These are phyloP conservation scores for Cricetomys ansorgei DNA, from an alignment of 2,113 vertebrate genomes.

Conservation along the genomic window DNA sequence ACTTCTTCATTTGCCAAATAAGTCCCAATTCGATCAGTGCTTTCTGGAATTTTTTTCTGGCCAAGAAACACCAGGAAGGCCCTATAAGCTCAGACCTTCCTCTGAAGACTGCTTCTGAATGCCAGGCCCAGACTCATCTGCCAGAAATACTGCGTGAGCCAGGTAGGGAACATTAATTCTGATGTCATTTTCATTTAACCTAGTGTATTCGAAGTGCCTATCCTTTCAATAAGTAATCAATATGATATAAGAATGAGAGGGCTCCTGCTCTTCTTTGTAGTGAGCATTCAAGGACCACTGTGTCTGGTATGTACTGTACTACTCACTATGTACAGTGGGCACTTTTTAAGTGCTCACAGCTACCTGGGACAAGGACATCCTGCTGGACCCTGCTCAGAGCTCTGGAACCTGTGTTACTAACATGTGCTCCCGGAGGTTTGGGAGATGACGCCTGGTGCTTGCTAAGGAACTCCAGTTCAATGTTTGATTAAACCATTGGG, in stretches of 20 bases:
- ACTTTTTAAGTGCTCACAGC: too few species aligned
- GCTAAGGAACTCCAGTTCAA: background rate
- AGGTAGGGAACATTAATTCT: background rate
- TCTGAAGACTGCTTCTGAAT: fast-evolving
- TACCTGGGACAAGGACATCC: fast-evolving
- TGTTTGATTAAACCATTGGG: background rate
- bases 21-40: background rate
- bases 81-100: fast-evolving
- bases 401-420: background rate
- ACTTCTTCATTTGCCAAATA: background rate
- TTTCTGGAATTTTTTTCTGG: background rate
- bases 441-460: fast-evolving
- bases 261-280: background rate
- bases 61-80: background rate
- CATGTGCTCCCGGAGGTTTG: background rate
- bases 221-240: background rate
- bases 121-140: too few species aligned
- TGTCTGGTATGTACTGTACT: background rate
- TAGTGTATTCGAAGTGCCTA: background rate
- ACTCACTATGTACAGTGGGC: background rate
- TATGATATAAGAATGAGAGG: background rate
- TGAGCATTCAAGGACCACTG: background rate
- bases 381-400: background rate
- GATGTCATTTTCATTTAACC: background rate
- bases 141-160: background rate